Conservation (phyloP, 37 sponge, comb jelly and placozoan species). For the Ianthella basta region DNA sequence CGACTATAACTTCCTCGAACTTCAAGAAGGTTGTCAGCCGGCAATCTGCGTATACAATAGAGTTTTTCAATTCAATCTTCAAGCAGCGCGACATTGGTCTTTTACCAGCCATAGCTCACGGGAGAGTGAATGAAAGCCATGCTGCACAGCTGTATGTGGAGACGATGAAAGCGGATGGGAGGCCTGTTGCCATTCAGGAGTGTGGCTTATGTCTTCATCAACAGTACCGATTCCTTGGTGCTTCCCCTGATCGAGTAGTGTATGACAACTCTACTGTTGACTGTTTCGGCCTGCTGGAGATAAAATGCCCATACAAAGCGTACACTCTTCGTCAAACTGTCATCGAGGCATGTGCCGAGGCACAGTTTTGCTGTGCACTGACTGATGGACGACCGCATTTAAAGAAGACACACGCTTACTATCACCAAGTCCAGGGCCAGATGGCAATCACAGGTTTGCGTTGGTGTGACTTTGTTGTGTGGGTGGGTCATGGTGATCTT, state of each 20-base stretch:
- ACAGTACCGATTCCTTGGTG: not conserved
- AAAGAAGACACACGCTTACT: not conserved
- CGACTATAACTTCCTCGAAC: too few species aligned
- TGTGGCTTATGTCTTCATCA: slow-evolving; percentile 5
- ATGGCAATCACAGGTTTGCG: slow-evolving; percentile 6
- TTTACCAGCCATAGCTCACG: too few species aligned
- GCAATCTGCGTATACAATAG: too few species aligned
- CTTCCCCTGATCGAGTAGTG: not conserved
- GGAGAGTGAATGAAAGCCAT: too few species aligned
- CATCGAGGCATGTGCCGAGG: not conserved
- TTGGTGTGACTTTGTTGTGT: slow-evolving; percentile 35
- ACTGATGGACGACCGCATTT: not conserved
- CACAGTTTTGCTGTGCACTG: not conserved
- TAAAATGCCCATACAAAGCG: slow-evolving; percentile 2
- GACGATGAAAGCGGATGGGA: too few species aligned
- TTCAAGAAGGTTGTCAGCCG: too few species aligned
- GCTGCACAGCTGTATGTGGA: too few species aligned
- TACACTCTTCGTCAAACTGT: not conserved
- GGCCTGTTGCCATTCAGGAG: too few species aligned
- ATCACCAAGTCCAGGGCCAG: slow-evolving; percentile 15
- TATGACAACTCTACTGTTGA: not conserved
- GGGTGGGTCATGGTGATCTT: not conserved
- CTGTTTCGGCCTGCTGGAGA: not conserved
- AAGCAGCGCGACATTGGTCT: too few species aligned
- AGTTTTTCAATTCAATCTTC: too few species aligned